These are phyloP conservation scores for Platycheirus rosarum DNA, from an alignment of 2,888 invertebrate species.

Conservation along the genomic window DNA sequence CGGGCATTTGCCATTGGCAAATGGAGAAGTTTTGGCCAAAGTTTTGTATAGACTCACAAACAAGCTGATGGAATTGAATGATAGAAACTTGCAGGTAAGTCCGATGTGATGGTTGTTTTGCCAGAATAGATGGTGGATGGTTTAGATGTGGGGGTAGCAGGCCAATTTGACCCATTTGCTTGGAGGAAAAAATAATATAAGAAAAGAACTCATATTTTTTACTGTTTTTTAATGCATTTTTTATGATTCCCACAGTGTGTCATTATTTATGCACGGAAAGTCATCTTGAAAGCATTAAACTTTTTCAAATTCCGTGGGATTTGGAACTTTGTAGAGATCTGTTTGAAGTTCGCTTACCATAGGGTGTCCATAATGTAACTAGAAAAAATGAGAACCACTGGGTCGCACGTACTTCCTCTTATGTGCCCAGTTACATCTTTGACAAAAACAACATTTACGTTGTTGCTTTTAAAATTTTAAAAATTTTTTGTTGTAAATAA, in stretches of 20 bases:
- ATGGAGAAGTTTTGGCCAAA: conserved; percentile 79
- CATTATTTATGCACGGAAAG: conserved; percentile 80
- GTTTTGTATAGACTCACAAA: conserved; percentile 82
- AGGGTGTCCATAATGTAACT: too few species aligned
- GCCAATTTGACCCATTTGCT: conserved; percentile 50
- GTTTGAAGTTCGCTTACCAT: conserved; percentile 81
- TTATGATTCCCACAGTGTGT: conserved; percentile 78
- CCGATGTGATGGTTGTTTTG: too few species aligned
- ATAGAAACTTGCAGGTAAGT: conserved; percentile 82
- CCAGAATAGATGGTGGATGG: too few species aligned
- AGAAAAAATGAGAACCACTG: too few species aligned
- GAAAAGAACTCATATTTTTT: conserved; percentile 17
- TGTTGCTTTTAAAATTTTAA: too few species aligned
- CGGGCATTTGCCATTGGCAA: conserved; percentile 77
- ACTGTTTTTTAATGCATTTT: too few species aligned
- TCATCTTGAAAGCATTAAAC: conserved; percentile 80
- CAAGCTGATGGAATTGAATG: conserved; percentile 82
- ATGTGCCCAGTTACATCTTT: too few species aligned
- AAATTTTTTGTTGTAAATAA: too few species aligned
- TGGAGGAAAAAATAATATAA: conserved; percentile 10
- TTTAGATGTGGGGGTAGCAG: neutral
- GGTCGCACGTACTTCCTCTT: too few species aligned
- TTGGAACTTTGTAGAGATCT: conserved; percentile 82
- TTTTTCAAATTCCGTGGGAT: conserved; percentile 80
- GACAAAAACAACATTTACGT: too few species aligned